Base-by-base conservation (phyloP, 1,140 invertebrate genomes). In the Heliconius himera region DNA sequence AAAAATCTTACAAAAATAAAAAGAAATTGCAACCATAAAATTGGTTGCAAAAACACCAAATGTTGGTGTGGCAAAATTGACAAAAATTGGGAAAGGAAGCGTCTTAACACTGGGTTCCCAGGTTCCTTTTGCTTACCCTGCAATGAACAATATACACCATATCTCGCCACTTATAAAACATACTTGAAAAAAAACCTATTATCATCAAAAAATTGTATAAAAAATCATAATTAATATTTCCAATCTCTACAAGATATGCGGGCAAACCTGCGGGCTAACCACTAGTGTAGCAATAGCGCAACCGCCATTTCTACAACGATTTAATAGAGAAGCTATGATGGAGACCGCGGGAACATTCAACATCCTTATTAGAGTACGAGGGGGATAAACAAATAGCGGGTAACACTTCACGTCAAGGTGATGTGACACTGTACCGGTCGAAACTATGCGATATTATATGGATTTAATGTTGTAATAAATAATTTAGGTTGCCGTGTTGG, bases 361-460 rank as follows among this genome's bases (percentile, higher is more conserved):
- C 90, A 91, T 92, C 90, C 90, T 92, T 86, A 91, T 92, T 92
- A 86, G 70, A 29, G n/a, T 18, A 13, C 71, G 84, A 87, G 89
- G 89, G 90, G 90, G 88, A 89, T 85, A 86, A 89, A 86, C 85
- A 90, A 91, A 88, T 89, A 83, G 90, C 87, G 90, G 88, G 88
- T 90, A 90, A 90, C 90, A 92, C 84, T 84, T 89, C 86, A 87
- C 78, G 84, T 72, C 90, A 92, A 92, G 89, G 90, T 90, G 84
- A 91, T 85, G 85, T 82, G 85, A 84, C 78, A 77, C 75, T 76
- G 78, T 75, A 81, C 41, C 76, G 49, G 60, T 54, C 51, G 76
- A 74, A 78, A 76, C 73, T 72, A 54, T 78, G 46, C 18, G 49
- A 20, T 51, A 51, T 46, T 11, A 46, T 49, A n/a, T 11, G 33